Percentiles rank a stretch among this genome's conserved stretches.
phyloP scores from a whole-genome alignment of 37 sponge, comb jelly and placozoan genomes.

The Axinella damicornis region DNA sequence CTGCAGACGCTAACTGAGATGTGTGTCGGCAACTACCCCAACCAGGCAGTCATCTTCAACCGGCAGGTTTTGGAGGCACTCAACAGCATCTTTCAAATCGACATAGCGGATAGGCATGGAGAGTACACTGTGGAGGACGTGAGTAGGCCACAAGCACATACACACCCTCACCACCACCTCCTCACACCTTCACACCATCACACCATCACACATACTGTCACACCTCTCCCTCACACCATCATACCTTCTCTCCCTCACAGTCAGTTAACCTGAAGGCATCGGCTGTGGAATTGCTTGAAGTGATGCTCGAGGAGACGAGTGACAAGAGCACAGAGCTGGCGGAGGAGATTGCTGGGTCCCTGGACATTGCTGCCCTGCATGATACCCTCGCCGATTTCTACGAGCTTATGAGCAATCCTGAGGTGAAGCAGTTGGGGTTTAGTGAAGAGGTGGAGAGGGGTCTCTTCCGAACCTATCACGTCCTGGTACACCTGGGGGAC shows the following conservation, averaged over 20 bases:
- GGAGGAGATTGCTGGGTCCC: constrained; percentile 8
- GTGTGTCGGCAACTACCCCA: constrained; percentile 77
- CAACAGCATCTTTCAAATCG: constrained; percentile 61
- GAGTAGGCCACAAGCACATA: background rate
- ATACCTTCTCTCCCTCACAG: background rate
- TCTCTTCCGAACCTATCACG: constrained; percentile 51
- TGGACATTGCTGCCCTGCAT: constrained; percentile 23
- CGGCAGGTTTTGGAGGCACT: constrained; percentile 64
- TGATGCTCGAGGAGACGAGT: constrained; percentile 66
- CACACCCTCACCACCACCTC: background rate
- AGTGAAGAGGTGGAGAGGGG: constrained; percentile 65
- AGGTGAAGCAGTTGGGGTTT: constrained; percentile 32
- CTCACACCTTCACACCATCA: background rate
- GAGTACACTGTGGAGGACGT: background rate
- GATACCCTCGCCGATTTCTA: constrained; percentile 54
- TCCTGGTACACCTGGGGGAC: constrained; percentile 45
- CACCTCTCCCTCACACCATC: too few species aligned
- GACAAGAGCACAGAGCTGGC: constrained; percentile 28
- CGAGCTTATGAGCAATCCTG: constrained; percentile 22
- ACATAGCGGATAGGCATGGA: constrained; percentile 8
- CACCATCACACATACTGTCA: too few species aligned
- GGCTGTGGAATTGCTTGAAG: constrained; percentile 66
- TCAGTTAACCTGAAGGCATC: constrained; percentile 40
- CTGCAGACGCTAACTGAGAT: constrained; percentile 73
- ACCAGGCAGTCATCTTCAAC: constrained; percentile 74